These are phyloP conservation scores for Sepiola atlantica DNA, from an alignment of 2,888 invertebrate species.

Conservation along the genomic window DNA sequence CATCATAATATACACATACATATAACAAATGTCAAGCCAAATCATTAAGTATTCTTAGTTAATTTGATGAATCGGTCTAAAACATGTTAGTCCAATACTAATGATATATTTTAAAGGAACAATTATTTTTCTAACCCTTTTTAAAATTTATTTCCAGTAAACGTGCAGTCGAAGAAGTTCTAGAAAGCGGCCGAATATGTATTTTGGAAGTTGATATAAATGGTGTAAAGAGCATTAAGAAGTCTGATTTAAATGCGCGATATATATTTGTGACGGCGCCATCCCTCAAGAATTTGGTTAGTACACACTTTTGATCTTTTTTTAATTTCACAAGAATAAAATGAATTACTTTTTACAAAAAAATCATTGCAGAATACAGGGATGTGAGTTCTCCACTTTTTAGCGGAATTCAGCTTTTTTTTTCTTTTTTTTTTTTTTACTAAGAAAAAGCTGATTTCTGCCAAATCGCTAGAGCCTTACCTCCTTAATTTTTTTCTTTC, in stretches of 20 bases:
- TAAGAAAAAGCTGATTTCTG: not conserved
- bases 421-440: too few species aligned
- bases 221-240: constrained; percentile 91
- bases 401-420: too few species aligned
- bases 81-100: too few species aligned
- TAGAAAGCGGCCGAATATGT: constrained; percentile 88
- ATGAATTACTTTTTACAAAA: not conserved
- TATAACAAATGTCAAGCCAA: too few species aligned
- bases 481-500: not conserved
- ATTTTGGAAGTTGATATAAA: constrained; percentile 95
- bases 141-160: constrained; percentile 83
- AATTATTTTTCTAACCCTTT: not conserved
- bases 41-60: too few species aligned
- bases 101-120: not conserved
- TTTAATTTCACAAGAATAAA: not conserved
- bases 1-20: too few species aligned
- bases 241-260: constrained; percentile 86
- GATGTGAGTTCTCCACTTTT: not conserved
- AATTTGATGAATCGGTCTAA: too few species aligned
- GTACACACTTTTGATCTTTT: constrained; percentile 47
- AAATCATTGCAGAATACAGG: too few species aligned
- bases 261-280: constrained; percentile 96
- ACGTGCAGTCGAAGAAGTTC: constrained; percentile 87
- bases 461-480: not conserved
- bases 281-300: constrained; percentile 83